Base-by-base conservation (phyloP, 2,888 invertebrate genomes). In the Athalia rosae region DNA sequence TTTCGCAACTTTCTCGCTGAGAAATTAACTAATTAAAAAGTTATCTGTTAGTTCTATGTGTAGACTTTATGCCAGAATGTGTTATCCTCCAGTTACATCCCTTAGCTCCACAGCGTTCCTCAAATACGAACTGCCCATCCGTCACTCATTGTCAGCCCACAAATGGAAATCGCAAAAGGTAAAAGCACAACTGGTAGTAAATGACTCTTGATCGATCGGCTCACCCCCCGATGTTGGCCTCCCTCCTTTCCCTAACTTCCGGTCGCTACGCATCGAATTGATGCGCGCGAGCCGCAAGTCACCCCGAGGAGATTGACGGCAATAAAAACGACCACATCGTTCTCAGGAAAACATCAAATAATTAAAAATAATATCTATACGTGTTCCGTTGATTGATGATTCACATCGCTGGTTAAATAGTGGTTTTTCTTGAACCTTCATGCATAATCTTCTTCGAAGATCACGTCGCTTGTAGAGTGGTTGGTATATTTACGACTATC, bases 181-280 rank as follows among this genome's bases (percentile, higher is more conserved):
- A n/a, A 53, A 53, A 53, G 53, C 53, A 9, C 61, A 61, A 61
- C 13, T 69, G 78, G 79, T 78, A 82, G 82, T 28, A 81, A 81
- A 81, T 81, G 82, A 80, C 80, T 82, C 79, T 79, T 81, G 82
- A 83, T 83, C 82, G 82, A 83, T 83, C 82, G 82, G 69, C 61
- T 61, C 61, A 61, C 28, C 61, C 61, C 61, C 61, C 15, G 61
- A 61, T 13, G 61, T 15, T 53, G 9, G 9, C 3, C 53, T 67
- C 77, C 80, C 79, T 78, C 78, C 80, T 81, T 76, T 80, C 71
- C 53, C 71, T 61, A 69, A 76, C 74, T 28, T 28, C 28, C 28
- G 28, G 28, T 28, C 28, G 28, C 28, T 28, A 28, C 28, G 28
- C 28, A 28, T 28, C 28, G 28, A 28, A 28, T 28, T 28, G 28